These are phyloP conservation scores for Ichneumon xanthorius DNA, from an alignment of 2,888 invertebrate species.

Conservation along the genomic window DNA sequence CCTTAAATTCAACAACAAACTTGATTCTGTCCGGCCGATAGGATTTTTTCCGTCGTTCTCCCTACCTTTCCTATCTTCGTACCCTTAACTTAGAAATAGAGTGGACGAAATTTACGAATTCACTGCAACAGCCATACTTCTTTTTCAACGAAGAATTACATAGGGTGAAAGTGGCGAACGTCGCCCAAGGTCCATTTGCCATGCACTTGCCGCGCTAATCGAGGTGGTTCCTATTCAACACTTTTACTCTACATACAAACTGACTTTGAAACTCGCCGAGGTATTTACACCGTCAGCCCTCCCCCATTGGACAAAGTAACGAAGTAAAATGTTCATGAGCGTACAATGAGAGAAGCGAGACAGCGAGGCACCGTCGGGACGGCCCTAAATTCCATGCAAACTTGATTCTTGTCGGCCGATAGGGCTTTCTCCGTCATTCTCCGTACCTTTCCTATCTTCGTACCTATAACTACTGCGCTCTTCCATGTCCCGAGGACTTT, in stretches of 20 bases:
- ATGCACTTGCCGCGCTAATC: neutral
- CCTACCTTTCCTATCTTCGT: conserved; percentile 2
- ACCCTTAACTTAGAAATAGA: neutral
- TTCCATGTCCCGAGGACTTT: neutral
- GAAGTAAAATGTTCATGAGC: conserved; percentile 76
- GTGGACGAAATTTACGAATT: no score
- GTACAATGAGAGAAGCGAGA: conserved; percentile 14
- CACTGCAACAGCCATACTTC: no score
- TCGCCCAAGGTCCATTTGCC: neutral
- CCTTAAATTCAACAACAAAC: conserved; percentile 79
- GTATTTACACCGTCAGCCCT: neutral
- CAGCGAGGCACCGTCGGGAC: conserved; percentile 19
- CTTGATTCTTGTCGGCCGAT: conserved; percentile 73
- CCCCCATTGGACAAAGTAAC: neutral
- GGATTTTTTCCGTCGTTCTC: neutral
- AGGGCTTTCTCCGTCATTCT: conserved; percentile 59
- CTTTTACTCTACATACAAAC: neutral
- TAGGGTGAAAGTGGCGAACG: neutral
- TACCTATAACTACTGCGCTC: neutral
- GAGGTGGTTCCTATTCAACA: neutral
- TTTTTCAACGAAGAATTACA: no score
- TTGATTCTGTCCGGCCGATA: conserved; percentile 72
- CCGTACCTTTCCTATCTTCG: conserved; percentile 13
- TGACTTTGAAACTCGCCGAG: neutral
- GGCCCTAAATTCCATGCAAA: conserved; percentile 80